Evolutionary conservation across 2,888 invertebrate species (phyloP), one percentile per base, ranked within the genome.

Genomic region (Camptogramma bilineatum): DNA sequence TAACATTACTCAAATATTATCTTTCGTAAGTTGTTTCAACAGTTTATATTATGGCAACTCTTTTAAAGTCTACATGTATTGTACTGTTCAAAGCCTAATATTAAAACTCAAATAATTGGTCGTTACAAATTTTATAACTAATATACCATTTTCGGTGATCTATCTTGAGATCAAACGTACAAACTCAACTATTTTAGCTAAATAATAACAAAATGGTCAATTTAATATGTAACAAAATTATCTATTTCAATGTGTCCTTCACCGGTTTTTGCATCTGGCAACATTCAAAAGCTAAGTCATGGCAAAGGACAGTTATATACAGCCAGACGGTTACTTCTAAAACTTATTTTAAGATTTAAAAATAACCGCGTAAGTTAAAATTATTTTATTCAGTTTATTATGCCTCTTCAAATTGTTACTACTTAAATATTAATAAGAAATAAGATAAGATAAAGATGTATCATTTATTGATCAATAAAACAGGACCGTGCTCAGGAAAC

Each of bases 321-420:
- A 69, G 58, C 47, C 61, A 66, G 55, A 57, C 44, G 28, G 24
- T 48, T 53, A 54, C 56, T 60, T 56, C 48, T 59, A 58, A 57
- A 66, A 54, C 57, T 57, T 21, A 55, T 53, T 54, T 31, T 47
- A 57, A 52, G 48, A 55, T 55, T 48, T 28, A 66, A 64, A 65
- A 53, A 51, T 62, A 54, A 66, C 17, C 5, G 21, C 63, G 10
- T 21, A 19, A 44, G 62, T 67, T 28, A 31, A 47, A 51, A 69
- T 55, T 63, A 57, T 69, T 70, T 66, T 68, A 74, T 62, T 70
- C 64, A 48, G 71, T 76, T 70, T 80, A 83, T 86, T 86, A 86
- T 88, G 87, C 87, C 83, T 85, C 83, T 75, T 78, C 78, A 79
- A 83, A 84, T 83, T 84, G 82, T 83, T 80, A 81, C 84, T 85